These are phyloP conservation scores for Anthonomus grandis DNA, from an alignment of 1,140 invertebrate species.

Conservation along the genomic window DNA sequence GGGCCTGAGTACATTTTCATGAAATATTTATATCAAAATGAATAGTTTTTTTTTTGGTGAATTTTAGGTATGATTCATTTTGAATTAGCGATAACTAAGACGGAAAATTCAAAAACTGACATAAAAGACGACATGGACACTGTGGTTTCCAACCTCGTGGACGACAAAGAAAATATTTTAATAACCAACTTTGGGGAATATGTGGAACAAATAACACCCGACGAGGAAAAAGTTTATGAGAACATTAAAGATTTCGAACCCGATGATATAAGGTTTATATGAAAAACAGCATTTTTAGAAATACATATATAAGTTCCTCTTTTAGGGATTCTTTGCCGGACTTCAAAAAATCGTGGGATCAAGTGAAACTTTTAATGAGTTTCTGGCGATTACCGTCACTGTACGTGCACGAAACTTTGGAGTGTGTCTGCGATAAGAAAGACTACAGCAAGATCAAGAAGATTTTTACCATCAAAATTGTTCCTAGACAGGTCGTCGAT, in stretches of 20 bases:
- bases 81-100: conserved; percentile 35
- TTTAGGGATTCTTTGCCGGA: conserved; percentile 38
- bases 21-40: too few species aligned
- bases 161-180: conserved; percentile 35
- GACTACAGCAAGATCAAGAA: conserved; percentile 39
- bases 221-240: conserved; percentile 46
- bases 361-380: conserved; percentile 45
- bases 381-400: conserved; percentile 45
- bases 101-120: conserved; percentile 35
- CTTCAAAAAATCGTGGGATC: conserved; percentile 41
- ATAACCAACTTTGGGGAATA: conserved; percentile 39
- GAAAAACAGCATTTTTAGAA: neutral
- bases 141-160: conserved; percentile 33
- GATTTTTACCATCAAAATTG: conserved; percentile 44
- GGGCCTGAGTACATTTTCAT: too few species aligned
- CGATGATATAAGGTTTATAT: conserved; percentile 37
- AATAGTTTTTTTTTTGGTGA: too few species aligned
- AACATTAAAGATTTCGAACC: conserved; percentile 42
- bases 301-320: conserved; percentile 8
- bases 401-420: conserved; percentile 36
- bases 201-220: conserved; percentile 45
- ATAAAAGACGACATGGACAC: conserved; percentile 39
- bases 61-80: conserved; percentile 38
- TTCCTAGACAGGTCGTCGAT: conserved; percentile 41
- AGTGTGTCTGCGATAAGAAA: conserved; percentile 42